These are phyloP conservation scores for Poeciliopsis paucimaculata DNA, from an alignment of 2,797 vertebrate species.

Conservation along the genomic window DNA sequence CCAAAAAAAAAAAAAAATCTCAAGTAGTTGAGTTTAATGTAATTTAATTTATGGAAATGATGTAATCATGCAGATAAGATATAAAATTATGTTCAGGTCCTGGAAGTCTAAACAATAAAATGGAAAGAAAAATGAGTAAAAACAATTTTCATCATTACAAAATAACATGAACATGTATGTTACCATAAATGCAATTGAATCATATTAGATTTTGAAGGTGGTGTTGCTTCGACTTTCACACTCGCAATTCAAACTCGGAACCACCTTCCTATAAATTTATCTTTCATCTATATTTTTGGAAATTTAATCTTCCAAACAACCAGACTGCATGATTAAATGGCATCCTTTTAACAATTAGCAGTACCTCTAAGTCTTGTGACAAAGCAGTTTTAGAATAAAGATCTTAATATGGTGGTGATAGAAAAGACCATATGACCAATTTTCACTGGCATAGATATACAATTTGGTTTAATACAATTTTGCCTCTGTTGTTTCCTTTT, in stretches of 20 bases:
- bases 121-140: background rate
- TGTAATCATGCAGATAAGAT: background rate
- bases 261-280: background rate
- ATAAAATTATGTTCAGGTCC: background rate
- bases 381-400: background rate
- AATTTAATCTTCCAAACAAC: background rate
- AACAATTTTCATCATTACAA: background rate
- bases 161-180: background rate
- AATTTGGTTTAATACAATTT: background rate
- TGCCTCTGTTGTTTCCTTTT: slow-evolving; percentile 45
- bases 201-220: background rate
- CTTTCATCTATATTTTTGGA: background rate
- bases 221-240: background rate
- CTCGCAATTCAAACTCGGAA: too few species aligned
- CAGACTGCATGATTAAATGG: background rate
- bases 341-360: background rate
- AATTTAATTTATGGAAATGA: background rate
- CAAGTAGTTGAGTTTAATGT: background rate
- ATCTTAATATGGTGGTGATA: background rate
- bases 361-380: background rate
- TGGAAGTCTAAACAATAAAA: background rate
- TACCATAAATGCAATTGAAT: background rate
- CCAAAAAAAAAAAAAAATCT: background rate
- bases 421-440: background rate
- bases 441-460: background rate